Evolutionary conservation across 1,140 invertebrate genomes (phyloP).

Genomic region (Bombus balteatus): DNA sequence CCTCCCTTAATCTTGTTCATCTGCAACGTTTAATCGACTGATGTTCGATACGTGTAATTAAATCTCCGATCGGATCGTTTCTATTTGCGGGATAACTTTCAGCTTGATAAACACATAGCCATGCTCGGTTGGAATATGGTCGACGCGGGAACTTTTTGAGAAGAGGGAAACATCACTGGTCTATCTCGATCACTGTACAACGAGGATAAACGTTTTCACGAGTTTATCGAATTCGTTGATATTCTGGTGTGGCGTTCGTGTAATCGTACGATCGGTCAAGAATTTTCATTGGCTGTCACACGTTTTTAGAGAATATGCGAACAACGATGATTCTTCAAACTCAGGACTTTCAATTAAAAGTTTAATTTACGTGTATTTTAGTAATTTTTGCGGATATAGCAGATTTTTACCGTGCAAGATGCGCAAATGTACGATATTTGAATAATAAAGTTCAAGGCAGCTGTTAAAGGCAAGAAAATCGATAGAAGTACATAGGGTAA

Average conservation of each 20-base stretch:
- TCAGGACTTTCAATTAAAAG: too few species aligned
- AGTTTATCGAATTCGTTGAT: slow-evolving; percentile 40
- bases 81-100: background rate
- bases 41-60: slow-evolving; percentile 8
- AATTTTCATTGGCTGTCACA: slow-evolving; percentile 13
- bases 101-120: background rate
- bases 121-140: background rate
- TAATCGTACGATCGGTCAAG: background rate
- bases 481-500: too few species aligned
- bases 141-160: slow-evolving; percentile 3
- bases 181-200: background rate
- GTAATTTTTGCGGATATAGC: too few species aligned
- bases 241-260: background rate
- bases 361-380: too few species aligned
- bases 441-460: too few species aligned
- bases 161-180: background rate
- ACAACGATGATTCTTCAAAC: too few species aligned
- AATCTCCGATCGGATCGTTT: too few species aligned
- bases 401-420: too few species aligned
- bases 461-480: too few species aligned
- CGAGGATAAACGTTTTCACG: slow-evolving; percentile 27
- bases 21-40: background rate
- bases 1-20: too few species aligned
- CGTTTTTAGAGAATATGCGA: too few species aligned
- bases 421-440: too few species aligned